Base-by-base conservation (phyloP, 23 tunicate genomes). In the Ascidia mentula region DNA sequence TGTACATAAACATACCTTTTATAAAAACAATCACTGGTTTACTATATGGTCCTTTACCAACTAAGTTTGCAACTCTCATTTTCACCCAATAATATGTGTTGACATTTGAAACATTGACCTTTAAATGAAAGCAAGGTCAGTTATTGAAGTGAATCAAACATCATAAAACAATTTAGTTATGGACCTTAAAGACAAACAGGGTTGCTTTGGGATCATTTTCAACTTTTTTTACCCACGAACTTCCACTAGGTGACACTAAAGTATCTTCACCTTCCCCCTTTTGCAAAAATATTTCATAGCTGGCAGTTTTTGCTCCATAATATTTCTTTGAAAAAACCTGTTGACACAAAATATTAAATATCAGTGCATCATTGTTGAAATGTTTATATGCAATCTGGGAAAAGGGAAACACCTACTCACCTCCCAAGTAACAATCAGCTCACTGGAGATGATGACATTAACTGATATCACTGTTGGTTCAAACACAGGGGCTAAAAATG, bases 41-140 rank as follows among this genome's bases (percentile, higher is more conserved):
- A 40, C 96, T 90, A 42, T 12, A 80, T 18, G 96, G 96, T 24
- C 96, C 96, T 13, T 69, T 37, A 0, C 89, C 89, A 0, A 0
- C 36, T 18, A 36, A 37, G 37, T 90, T 90, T 4, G 35, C 82
- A 28, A 89, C 96, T 46, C 72, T 60, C 0, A 90, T 45, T 34
- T 45, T 83, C 59, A 77, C 89, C 59, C 80, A 35, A 40, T 90
- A 90, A 0, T 89, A 83, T 31, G 22, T 53, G 70, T 59, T 69
- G 28, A 90, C 82, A 17, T 90, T 86, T 2, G 81, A 15, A 0
- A 34, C 65, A 46, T 80, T 79, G 32, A 90, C 89, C 96, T 89
- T 69, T 37, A 1, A 69, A 15, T 26, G 30, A 38, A 30, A n/a
- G n/a, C n/a, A n/a, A n/a, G n/a, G n/a, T n/a, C n/a, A n/a, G n/a